Evolutionary conservation across 2,888 invertebrate species (phyloP).

Genomic region (Notocelia uddmanniana): DNA sequence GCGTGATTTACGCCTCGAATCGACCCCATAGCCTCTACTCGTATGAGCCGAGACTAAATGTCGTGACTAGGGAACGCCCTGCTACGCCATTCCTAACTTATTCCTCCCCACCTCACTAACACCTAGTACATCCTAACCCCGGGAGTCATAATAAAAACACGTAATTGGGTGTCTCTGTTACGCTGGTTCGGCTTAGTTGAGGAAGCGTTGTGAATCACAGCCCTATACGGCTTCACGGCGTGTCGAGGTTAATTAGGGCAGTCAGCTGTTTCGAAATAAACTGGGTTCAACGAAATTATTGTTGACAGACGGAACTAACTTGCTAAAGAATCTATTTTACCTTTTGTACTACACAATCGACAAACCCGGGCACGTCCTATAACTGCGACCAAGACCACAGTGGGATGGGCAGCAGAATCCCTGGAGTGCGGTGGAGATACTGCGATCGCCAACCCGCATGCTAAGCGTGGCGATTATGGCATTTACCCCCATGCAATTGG

Average conservation of each 20-base stretch:
- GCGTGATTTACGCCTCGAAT: neutral
- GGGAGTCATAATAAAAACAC: neutral
- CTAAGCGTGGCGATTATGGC: too few species aligned
- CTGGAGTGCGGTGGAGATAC: too few species aligned
- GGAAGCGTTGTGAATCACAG: neutral
- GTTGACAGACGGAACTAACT: neutral
- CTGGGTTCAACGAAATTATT: neutral
- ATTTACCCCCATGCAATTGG: too few species aligned
- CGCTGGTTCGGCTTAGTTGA: neutral
- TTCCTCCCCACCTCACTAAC: neutral
- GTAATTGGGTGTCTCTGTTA: neutral
- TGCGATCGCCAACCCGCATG: too few species aligned
- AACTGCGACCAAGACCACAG: too few species aligned
- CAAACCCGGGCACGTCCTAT: too few species aligned
- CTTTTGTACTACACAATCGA: too few species aligned
- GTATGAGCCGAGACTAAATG: slow-evolving; percentile 54
- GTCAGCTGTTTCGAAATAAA: slow-evolving; percentile 13
- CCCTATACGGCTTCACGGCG: slow-evolving; percentile 57
- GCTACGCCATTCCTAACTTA: neutral
- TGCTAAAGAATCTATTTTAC: too few species aligned
- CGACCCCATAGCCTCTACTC: neutral
- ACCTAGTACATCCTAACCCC: neutral
- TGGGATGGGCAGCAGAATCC: too few species aligned
- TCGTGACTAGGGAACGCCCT: slow-evolving; percentile 55
- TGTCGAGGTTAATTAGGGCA: slow-evolving; percentile 59